Evolutionary conservation across 2,113 vertebrate genomes (phyloP).

Genomic region (Burhinus bistriatus): DNA sequence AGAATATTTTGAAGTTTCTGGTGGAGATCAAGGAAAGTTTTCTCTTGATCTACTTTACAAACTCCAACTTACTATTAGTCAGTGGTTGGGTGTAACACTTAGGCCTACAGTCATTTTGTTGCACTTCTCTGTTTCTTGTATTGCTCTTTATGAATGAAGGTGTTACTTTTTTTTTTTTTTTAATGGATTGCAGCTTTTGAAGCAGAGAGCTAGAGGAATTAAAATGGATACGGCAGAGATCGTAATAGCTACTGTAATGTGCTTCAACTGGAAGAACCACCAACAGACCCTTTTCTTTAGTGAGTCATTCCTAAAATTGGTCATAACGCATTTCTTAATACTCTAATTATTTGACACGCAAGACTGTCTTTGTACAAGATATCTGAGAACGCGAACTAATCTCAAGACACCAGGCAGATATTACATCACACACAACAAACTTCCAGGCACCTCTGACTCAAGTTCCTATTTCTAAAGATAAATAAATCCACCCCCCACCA

Average conservation of each 20-base stretch:
- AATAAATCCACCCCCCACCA: neutral
- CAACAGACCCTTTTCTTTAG: neutral
- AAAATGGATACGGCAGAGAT: neutral
- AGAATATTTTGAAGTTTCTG: neutral
- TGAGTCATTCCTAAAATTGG: neutral
- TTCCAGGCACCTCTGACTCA: neutral
- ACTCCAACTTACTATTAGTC: neutral
- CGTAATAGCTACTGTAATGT: rapidly evolving
- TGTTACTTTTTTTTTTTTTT: neutral
- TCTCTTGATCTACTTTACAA: slow-evolving; percentile 32
- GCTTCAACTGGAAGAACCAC: neutral
- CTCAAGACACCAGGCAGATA: neutral
- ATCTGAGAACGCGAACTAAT: neutral
- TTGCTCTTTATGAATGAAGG: neutral
- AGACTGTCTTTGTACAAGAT: neutral
- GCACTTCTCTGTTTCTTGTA: neutral
- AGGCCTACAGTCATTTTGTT: neutral
- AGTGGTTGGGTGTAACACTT: neutral
- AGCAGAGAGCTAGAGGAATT: neutral
- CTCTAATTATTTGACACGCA: neutral
- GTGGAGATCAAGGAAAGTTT: slow-evolving; percentile 48
- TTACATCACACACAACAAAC: neutral
- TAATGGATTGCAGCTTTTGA: neutral
- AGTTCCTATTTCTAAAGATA: neutral
- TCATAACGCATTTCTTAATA: neutral